Base-by-base conservation (phyloP, 2,797 vertebrate genomes). In the Bufotes viridis region DNA sequence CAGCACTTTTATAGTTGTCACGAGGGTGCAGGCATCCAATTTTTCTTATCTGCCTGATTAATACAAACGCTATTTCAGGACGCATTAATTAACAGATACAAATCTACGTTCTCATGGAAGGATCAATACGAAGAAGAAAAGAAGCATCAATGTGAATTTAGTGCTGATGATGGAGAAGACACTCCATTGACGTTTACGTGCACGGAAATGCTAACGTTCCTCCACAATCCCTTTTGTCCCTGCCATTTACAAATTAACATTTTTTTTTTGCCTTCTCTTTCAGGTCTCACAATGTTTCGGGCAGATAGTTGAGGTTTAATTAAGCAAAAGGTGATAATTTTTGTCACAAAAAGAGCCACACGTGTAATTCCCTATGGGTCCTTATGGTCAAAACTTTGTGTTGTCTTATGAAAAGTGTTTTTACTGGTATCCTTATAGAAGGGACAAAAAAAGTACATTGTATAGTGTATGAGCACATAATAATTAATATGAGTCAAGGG, bases 11-110 rank as follows among this genome's bases (percentile, higher is more conserved):
- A 96, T 94, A 96, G 97, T 96, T 99, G 98, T 99, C 98, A 97
- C 96, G 94, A 95, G 96, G 96, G 96, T 96, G 96, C 97, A 96
- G 96, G 96, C 97, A 98, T 98, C 97, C 98, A 99, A 99, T 99
- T 98, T 97, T 97, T 99, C 98, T 99, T 99, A 99, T 99, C 98
- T 98, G 96, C 97, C 98, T 99, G 98, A 99, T 99, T 99, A 99
- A 99, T 99, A 99, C 98, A 98, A 98, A 97, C 96, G 97, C 98
- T 96, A 97, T 98, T 99, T 97, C 97, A 97, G 98, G 97, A 99
- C 96, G 97, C 98, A 99, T 99, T 99, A 99, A 99, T 99, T 99
- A 99, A 99, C 98, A 99, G 98, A 99, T 99, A 99, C 96, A 97
- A 97, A 97, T 98, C 97, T 97, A 96, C 97, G 96, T 98, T 99